Evolutionary conservation across 1,140 invertebrate species (phyloP).

Genomic region (Spodoptera litura): DNA sequence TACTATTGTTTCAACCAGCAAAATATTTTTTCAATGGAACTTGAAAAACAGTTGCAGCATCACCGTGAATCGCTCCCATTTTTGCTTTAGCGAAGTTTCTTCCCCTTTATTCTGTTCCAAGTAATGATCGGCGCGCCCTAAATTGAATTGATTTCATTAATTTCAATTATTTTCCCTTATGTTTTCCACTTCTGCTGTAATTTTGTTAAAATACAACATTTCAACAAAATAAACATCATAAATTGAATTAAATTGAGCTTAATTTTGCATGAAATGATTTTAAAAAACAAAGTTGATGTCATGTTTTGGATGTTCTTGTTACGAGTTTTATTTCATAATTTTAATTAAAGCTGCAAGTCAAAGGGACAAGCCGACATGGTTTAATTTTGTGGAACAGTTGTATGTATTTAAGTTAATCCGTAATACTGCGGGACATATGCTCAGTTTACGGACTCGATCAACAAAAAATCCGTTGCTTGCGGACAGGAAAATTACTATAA

Average conservation of each 20-base stretch:
- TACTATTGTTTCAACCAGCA: conserved; percentile 46
- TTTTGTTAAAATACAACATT: neutral
- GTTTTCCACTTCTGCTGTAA: neutral
- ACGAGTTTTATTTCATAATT: no score
- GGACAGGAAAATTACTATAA: conserved; percentile 35
- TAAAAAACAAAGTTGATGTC: no score
- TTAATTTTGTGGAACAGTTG: neutral
- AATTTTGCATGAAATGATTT: no score
- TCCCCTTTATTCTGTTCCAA: conserved; percentile 52
- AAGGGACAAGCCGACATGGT: neutral
- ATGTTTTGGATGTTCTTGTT: no score
- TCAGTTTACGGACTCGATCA: conserved; percentile 17
- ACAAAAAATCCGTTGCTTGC: conserved; percentile 37
- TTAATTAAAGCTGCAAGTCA: no score
- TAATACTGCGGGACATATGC: conserved; percentile 8
- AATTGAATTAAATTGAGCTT: neutral
- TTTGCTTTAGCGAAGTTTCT: conserved; percentile 56
- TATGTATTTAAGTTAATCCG: conserved; percentile 5
- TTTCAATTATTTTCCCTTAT: conserved; percentile 47
- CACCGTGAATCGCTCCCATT: conserved; percentile 60
- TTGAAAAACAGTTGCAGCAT: conserved; percentile 55
- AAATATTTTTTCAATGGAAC: conserved; percentile 52
- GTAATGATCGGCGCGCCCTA: conserved; percentile 47
- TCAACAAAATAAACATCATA: neutral
- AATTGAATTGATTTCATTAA: conserved; percentile 62